Conservation (phyloP, 2,113 vertebrate genomes). For the Carassius auratus region DNA sequence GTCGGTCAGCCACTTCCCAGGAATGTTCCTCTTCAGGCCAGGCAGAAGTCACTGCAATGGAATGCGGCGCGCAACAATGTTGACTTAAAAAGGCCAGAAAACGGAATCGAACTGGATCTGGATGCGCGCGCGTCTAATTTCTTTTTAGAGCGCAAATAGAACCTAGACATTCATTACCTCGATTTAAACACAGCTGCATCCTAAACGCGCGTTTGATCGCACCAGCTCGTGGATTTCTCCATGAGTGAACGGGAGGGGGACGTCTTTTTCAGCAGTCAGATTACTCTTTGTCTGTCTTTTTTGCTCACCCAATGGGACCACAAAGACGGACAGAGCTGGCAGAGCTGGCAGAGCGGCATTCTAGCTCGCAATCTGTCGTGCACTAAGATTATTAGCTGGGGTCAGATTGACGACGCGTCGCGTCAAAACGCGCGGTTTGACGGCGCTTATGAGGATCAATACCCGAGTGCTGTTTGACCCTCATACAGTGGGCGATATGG, state of each 20-base stretch:
- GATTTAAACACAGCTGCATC: conserved; percentile 21
- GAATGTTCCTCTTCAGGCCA: conserved; percentile 75
- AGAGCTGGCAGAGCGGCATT: conserved; percentile 1
- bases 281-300: conserved; percentile 46
- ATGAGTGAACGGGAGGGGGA: not conserved
- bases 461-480: conserved; percentile 51
- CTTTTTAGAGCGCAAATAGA: conserved; percentile 1
- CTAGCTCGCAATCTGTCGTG: not conserved
- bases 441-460: conserved; percentile 45
- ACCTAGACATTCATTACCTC: not conserved
- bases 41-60: conserved; percentile 76
- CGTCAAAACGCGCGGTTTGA: conserved; percentile 27
- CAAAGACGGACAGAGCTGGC: conserved; percentile 11
- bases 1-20: conserved; percentile 71
- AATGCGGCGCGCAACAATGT: conserved; percentile 70
- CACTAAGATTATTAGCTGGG: conserved; percentile 49
- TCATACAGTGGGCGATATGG: conserved; percentile 42
- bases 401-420: conserved; percentile 51
- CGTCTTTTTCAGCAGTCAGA: conserved; percentile 13
- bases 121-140: not conserved
- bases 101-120: conserved; percentile 41
- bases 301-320: not conserved
- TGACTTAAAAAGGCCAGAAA: conserved; percentile 78
- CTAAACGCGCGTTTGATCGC: not conserved
- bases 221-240: conserved; percentile 10